Conservation (phyloP, 1,140 invertebrate genomes). For the Sipha flava region DNA sequence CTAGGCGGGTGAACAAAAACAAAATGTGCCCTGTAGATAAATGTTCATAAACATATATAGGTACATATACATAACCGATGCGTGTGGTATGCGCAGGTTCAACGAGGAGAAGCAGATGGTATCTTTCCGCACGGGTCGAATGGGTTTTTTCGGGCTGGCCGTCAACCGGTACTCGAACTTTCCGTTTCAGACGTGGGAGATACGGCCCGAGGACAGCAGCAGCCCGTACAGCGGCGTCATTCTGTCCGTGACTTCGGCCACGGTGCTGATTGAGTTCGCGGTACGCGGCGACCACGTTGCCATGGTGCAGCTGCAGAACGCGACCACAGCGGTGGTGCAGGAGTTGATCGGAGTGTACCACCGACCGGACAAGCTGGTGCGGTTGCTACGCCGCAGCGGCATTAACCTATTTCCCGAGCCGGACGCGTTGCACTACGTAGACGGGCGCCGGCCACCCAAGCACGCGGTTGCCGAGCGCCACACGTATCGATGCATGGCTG, state of each 20-base stretch:
- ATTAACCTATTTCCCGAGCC: conserved; percentile 82
- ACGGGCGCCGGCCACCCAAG: conserved; percentile 59
- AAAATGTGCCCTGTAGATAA: too few relatives aligned
- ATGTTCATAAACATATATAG: not conserved
- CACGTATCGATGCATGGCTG: conserved; percentile 73
- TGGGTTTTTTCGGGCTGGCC: conserved; percentile 68
- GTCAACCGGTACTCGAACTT: conserved; percentile 65
- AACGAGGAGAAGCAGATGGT: conserved; percentile 45
- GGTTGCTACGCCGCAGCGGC: conserved; percentile 64
- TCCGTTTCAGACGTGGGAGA: conserved; percentile 76
- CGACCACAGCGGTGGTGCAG: conserved; percentile 48
- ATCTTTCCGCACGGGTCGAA: conserved; percentile 61
- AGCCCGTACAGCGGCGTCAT: conserved; percentile 50
- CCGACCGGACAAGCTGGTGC: conserved; percentile 49
- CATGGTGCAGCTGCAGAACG: conserved; percentile 51
- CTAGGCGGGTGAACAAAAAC: too few relatives aligned
- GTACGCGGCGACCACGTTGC: conserved; percentile 48
- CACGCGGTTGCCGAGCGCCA: conserved; percentile 67
- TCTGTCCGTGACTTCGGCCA: conserved; percentile 56
- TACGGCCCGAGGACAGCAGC: conserved; percentile 59
- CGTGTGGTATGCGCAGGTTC: not conserved
- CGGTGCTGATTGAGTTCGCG: conserved; percentile 60
- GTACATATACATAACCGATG: too few relatives aligned
- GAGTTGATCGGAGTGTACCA: conserved; percentile 50
- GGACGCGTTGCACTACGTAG: conserved; percentile 75